phyloP scores from a whole-genome alignment of 2,797 vertebrate genomes.

The Semaprochilodus insignis region DNA sequence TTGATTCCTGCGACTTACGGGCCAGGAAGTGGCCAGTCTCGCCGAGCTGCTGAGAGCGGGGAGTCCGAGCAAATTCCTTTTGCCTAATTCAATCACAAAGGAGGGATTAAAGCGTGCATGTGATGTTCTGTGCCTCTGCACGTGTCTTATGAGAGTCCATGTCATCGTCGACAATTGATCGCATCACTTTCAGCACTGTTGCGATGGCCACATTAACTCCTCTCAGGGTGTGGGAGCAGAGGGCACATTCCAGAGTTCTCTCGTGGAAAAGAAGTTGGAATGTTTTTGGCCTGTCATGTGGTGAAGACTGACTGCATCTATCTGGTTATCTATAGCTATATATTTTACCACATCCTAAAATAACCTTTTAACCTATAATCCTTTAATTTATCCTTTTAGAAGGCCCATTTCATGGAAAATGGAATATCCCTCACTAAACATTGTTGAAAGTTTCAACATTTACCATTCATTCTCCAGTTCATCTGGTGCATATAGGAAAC shows the following conservation, averaged over 20 bases:
- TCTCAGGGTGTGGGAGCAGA: constrained; percentile 41
- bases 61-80: constrained; percentile 44
- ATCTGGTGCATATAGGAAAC: too few relatives aligned
- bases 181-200: constrained; percentile 23
- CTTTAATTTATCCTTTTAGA: too few relatives aligned
- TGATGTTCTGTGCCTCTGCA: constrained; percentile 28
- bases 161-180: constrained; percentile 35
- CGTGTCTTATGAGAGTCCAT: constrained; percentile 22
- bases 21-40: constrained; percentile 29
- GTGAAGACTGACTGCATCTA: neutral
- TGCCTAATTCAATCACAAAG: constrained; percentile 49
- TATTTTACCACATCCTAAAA: too few relatives aligned
- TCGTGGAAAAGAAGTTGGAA: neutral
- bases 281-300: neutral
- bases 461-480: too few relatives aligned
- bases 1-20: constrained; percentile 44
- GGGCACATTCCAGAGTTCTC: constrained; percentile 48
- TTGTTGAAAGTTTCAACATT: too few relatives aligned
- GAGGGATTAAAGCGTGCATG: constrained; percentile 39
- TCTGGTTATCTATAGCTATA: neutral
- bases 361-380: too few relatives aligned
- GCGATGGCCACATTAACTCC: constrained; percentile 28
- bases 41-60: constrained; percentile 32
- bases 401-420: too few relatives aligned
- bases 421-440: too few relatives aligned